Conservation (phyloP, 2,113 vertebrate species). For the Pycnonotus jocosus region DNA sequence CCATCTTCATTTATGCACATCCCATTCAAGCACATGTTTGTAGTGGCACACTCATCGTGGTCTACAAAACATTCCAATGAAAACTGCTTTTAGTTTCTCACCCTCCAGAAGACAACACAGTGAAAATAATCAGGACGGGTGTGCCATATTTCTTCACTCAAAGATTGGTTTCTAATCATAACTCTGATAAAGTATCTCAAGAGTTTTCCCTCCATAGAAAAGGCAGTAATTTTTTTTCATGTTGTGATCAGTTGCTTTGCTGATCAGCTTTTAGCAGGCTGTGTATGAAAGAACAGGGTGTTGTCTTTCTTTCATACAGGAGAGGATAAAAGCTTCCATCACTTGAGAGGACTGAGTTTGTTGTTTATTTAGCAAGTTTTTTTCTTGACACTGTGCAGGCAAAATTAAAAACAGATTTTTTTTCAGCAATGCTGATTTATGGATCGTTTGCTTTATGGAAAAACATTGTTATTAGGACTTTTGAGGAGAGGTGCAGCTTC, state of each 20-base stretch:
- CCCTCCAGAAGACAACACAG: neutral
- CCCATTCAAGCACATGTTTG: conserved; percentile 79
- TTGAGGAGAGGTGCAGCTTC: neutral
- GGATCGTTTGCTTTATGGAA: neutral
- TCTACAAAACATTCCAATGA: conserved; percentile 52
- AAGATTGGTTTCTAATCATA: neutral
- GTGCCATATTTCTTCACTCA: neutral
- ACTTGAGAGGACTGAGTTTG: neutral
- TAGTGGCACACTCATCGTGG: conserved; percentile 73
- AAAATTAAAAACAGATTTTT: neutral
- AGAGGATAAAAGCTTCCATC: neutral
- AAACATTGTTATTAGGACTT: neutral
- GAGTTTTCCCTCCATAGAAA: neutral
- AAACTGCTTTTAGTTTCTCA: neutral
- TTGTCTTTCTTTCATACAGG: neutral
- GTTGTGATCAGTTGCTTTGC: neutral
- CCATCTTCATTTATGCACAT: conserved; percentile 84
- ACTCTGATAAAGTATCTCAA: neutral
- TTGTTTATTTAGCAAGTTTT: neutral
- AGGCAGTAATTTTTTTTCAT: neutral
- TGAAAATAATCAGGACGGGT: neutral
- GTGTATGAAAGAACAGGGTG: neutral
- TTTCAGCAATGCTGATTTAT: neutral
- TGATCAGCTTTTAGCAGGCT: neutral
- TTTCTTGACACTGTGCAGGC: neutral